Evolutionary conservation across 2,797 vertebrate genomes (phyloP), one percentile per base, ranked within the genome.

Genomic region (Yasuhikotakia modesta): DNA sequence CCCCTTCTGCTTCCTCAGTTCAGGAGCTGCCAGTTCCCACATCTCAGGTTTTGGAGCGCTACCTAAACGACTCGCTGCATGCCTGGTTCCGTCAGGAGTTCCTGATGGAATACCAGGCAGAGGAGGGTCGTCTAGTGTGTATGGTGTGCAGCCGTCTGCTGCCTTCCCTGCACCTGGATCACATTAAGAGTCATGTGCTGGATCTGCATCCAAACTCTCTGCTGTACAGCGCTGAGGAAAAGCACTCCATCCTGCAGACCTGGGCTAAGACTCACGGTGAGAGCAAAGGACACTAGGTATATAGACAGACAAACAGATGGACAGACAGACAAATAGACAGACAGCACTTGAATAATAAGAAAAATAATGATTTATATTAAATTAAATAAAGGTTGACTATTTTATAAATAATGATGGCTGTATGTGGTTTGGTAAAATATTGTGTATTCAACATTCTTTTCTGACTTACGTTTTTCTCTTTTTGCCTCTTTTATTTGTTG

Each of bases 81-180:
- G 94, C 93, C 83, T 96, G 95, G 96, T 95, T 96, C 86, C 93
- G 94, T 50, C 94, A 96, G 61, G 96, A 97, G 91, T 96, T 96
- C 89, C 92, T 96, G 84, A 96, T 97, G 95, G 95, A 96, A 87
- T 97, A 96, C n/a, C 94, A 96, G 84, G 93, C 93, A 0, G 93
- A 91, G 83, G 94, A 91, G 0, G 92, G 95, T 72, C 91, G 93
- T 53, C 92, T 97, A 83, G 89, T 95, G 60, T 97, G 96, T 87
- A 96, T 96, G 94, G 95, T 96, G 82, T 97, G 96, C 4, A 92
- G 94, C 35, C 88, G 87, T 1, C 91, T 92, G 27, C 86, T 96
- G 84, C 95, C 95, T 68, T 96, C 95, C 0, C 93, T 97, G 11
- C 95, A 96, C 87, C 88, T 97, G 84, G 94, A 95, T 27, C 95